Evolutionary conservation across 2,113 vertebrate genomes (phyloP).

Genomic region (Carlito syrichta): DNA sequence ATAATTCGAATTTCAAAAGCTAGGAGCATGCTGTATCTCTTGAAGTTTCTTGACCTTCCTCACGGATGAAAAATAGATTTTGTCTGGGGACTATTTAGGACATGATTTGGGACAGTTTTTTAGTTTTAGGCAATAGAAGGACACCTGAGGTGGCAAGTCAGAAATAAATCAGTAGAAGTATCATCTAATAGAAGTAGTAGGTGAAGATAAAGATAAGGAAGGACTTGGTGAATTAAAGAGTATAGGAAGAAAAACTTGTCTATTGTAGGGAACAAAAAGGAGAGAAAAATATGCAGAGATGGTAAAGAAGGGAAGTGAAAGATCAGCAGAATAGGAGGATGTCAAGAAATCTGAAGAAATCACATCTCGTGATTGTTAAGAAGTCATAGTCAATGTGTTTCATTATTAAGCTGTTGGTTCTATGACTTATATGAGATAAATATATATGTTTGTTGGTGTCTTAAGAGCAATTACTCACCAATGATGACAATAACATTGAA

Average conservation of each 20-base stretch:
- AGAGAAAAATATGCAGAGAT: not conserved
- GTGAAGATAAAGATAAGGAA: not conserved
- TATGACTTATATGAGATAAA: accelerated
- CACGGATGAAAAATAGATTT: not conserved
- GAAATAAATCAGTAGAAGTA: not conserved
- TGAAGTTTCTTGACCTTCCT: no score
- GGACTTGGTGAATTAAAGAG: not conserved
- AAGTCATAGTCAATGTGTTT: not conserved
- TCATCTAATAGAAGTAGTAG: not conserved
- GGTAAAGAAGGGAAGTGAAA: accelerated
- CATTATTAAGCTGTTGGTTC: accelerated
- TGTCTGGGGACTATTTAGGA: not conserved
- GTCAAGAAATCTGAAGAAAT: not conserved
- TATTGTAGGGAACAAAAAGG: not conserved
- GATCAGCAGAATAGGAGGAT: no score
- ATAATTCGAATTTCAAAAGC: not conserved
- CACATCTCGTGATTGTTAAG: not conserved
- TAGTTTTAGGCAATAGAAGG: not conserved
- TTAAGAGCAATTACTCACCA: not conserved
- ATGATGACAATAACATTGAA: accelerated
- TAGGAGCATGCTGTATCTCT: accelerated
- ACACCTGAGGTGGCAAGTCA: not conserved
- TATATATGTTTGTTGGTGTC: not conserved
- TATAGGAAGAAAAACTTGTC: not conserved
- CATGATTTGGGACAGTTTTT: not conserved